Evolutionary conservation across 2,888 invertebrate species (phyloP), one percentile per base, ranked within the genome.

Genomic region (Stenodera caucasica): DNA sequence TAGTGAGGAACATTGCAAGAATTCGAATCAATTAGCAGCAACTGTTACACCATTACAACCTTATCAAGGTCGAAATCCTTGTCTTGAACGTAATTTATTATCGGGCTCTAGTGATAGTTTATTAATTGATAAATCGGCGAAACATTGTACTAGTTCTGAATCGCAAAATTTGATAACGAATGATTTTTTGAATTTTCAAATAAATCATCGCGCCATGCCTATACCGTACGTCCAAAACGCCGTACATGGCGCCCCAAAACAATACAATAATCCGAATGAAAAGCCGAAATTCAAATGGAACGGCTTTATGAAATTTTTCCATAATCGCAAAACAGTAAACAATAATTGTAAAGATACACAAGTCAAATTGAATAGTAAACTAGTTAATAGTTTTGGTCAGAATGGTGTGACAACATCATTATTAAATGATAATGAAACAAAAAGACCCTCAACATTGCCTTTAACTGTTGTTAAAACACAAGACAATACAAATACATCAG

Each of bases 181-280:
- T 56, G 84, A 84, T 71, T 84, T 81, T 68, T 72, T 84, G n/a
- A 80, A 77, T 66, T 79, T 74, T 62, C 78, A 77, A 67, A 67
- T 74, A 14, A 79, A 78, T 59, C 83, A 81, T 74, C 83, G 82
- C 63, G 85, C 82, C 65, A 86, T 82, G 57, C 87, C 87, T 0
- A 87, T 88, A 65, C 89, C 91, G 0, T 91, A 89, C 70, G 84
- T 91, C 0, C 90, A 87, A 69, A 91, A 91, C 72, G 89, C 90
- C 55, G 90, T 91, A 23, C 87, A 84, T 58, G 80, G 76, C 9
- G 70, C 74, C 53, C 80, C 80, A n/a, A 81, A 81, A 67, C 79
- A 78, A 57, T 77, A 77, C 64, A 80, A 79, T 78, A 61, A 81
- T 80, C 52, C 80, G 0, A 64, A 60, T 26, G 65, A 69, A 30